Conservation (phyloP, 2,888 invertebrate genomes). For the Crepidodera aurea region DNA sequence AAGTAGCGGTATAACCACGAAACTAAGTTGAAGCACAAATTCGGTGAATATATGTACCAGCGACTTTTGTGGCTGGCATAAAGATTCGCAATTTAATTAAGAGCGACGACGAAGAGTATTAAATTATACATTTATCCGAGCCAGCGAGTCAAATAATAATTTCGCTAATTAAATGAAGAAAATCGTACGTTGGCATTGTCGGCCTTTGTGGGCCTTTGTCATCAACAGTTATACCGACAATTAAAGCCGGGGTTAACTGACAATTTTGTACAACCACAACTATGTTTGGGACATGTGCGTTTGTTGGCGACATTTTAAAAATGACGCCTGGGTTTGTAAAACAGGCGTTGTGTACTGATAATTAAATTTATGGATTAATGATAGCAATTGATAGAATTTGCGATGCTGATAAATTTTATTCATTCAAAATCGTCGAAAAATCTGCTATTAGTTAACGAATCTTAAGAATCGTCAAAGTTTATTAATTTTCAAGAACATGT, state of each 20-base stretch:
- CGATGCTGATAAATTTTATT: background rate
- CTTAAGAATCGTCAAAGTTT: too few species aligned
- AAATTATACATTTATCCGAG: slow-evolving; percentile 25
- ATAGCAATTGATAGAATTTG: background rate
- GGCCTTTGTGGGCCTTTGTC: slow-evolving; percentile 16
- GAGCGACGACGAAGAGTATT: slow-evolving; percentile 14
- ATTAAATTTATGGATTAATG: background rate
- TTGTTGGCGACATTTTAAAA: background rate
- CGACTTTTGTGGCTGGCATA: slow-evolving; percentile 22
- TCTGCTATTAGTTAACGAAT: too few species aligned
- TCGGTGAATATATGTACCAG: background rate
- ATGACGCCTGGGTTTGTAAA: background rate
- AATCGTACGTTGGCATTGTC: slow-evolving; percentile 21
- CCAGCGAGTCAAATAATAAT: slow-evolving; percentile 30
- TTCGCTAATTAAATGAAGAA: slow-evolving; percentile 27
- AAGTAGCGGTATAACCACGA: slow-evolving; percentile 7
- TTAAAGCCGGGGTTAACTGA: slow-evolving; percentile 21
- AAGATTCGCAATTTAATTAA: slow-evolving; percentile 29
- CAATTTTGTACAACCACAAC: slow-evolving; percentile 21
- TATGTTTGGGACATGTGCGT: background rate
- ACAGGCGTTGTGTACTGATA: background rate
- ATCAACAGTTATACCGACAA: slow-evolving; percentile 24
- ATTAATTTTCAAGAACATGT: too few species aligned
- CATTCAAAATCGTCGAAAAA: too few species aligned
- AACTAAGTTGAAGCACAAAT: slow-evolving; percentile 6